phyloP scores from a whole-genome alignment of 2,113 vertebrate genomes.

The Prionailurus bengalensis region DNA sequence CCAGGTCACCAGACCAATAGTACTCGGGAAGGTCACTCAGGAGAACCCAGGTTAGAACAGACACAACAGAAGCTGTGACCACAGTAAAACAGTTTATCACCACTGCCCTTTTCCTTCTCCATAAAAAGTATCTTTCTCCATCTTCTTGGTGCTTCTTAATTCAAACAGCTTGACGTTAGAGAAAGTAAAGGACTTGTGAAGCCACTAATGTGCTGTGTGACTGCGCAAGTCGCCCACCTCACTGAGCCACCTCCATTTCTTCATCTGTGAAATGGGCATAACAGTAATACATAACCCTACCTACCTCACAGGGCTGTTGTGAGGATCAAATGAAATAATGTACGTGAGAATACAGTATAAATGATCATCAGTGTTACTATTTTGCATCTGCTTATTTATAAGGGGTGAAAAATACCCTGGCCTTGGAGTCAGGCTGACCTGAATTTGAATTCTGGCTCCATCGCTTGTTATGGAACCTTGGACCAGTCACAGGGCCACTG shows the following conservation, averaged over 20 bases:
- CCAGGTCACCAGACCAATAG: not conserved
- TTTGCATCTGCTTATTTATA: constrained; percentile 36
- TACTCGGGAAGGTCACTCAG: not conserved
- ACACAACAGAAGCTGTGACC: constrained; percentile 2
- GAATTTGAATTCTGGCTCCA: not conserved
- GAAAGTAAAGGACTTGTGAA: constrained; percentile 38
- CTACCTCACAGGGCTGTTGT: constrained; percentile 83
- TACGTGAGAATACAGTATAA: constrained; percentile 60
- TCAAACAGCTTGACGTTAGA: constrained; percentile 66
- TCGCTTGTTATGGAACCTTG: not conserved
- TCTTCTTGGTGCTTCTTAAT: constrained; percentile 72
- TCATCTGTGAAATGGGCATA: constrained; percentile 72
- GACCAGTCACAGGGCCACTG: not conserved
- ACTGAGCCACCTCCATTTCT: constrained; percentile 74
- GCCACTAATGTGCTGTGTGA: constrained; percentile 64
- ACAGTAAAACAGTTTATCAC: constrained; percentile 9
- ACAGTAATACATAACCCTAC: constrained; percentile 71
- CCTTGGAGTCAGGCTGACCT: not conserved
- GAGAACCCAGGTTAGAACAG: not conserved
- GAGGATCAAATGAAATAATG: constrained; percentile 74
- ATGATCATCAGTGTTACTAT: not conserved
- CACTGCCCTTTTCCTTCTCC: not conserved
- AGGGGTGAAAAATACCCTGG: not conserved
- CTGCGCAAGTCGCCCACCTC: constrained; percentile 54
- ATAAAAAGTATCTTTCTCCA: constrained; percentile 33